These are phyloP conservation scores for Pammene fasciana DNA, from an alignment of 2,888 invertebrate genomes.

Conservation along the genomic window DNA sequence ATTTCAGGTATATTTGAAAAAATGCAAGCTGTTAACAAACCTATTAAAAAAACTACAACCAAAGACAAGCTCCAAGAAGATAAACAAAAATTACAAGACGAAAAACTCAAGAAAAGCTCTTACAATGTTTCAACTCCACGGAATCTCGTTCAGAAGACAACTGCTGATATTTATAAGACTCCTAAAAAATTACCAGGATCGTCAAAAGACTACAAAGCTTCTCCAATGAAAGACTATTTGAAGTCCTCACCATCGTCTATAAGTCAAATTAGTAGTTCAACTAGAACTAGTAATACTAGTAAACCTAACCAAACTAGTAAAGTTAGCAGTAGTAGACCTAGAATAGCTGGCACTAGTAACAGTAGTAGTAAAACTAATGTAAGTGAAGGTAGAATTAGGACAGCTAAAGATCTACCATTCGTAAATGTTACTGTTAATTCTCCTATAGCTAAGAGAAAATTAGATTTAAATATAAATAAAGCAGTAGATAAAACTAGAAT, in stretches of 20 bases:
- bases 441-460: slow-evolving; percentile 56
- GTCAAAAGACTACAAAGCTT: slow-evolving; percentile 50
- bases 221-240: slow-evolving; percentile 66
- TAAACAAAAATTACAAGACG: slow-evolving; percentile 53
- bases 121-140: slow-evolving; percentile 62
- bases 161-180: slow-evolving; percentile 70
- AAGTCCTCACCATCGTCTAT: slow-evolving; percentile 65
- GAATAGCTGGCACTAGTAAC: neutral
- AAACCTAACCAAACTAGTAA: slow-evolving; percentile 3
- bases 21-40: slow-evolving; percentile 57
- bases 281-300: slow-evolving; percentile 31
- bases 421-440: slow-evolving; percentile 70
- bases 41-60: slow-evolving; percentile 48
- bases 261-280: slow-evolving; percentile 51
- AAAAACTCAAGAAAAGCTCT: slow-evolving; percentile 59
- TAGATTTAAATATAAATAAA: slow-evolving; percentile 12
- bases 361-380: slow-evolving; percentile 20
- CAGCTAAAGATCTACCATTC: slow-evolving; percentile 52
- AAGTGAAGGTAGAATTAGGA: slow-evolving; percentile 45
- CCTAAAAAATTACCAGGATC: slow-evolving; percentile 58
- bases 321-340: slow-evolving; percentile 8
- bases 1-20: slow-evolving; percentile 31
- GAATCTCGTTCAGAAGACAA: slow-evolving; percentile 61
- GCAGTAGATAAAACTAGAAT: slow-evolving; percentile 9
- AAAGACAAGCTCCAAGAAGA: slow-evolving; percentile 59